A percentile compares a stretch with the other conserved stretches of the same genome.
Conservation (phyloP, 2,888 invertebrate species). For the Plagodis dolabraria region DNA sequence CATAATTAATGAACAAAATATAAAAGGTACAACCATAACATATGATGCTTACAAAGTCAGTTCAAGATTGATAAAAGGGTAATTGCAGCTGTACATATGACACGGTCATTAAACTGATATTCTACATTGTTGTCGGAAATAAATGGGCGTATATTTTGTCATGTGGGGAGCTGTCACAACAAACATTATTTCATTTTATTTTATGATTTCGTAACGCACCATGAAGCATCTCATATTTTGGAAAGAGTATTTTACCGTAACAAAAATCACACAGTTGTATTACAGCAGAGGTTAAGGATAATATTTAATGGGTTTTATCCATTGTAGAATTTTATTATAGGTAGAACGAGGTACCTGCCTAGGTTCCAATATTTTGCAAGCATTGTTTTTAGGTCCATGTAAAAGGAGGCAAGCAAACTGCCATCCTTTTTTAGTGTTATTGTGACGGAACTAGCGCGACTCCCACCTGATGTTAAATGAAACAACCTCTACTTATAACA, state of each 20-base stretch:
- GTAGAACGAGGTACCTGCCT: no score
- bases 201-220: slow-evolving; percentile 77
- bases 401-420: no score
- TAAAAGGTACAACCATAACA: no score
- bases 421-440: no score
- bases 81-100: slow-evolving; percentile 69
- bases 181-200: slow-evolving; percentile 80
- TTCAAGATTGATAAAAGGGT: slow-evolving; percentile 58
- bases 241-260: slow-evolving; percentile 65
- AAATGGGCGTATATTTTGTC: slow-evolving; percentile 78
- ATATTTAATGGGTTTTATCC: slow-evolving; percentile 30
- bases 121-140: slow-evolving; percentile 79
- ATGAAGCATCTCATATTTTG: slow-evolving; percentile 73
- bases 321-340: no score
- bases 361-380: no score
- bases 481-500: no score
- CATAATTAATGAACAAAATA: no score
- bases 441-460: no score
- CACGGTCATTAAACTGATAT: slow-evolving; percentile 76
- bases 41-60: slow-evolving; percentile 44
- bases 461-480: no score
- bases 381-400: no score
- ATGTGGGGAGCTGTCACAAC: slow-evolving; percentile 82
- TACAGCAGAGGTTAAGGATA: slow-evolving; percentile 47
- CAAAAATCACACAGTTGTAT: slow-evolving; percentile 56